phyloP scores from a whole-genome alignment of 2,888 invertebrate genomes.

The Cantharis rustica region DNA sequence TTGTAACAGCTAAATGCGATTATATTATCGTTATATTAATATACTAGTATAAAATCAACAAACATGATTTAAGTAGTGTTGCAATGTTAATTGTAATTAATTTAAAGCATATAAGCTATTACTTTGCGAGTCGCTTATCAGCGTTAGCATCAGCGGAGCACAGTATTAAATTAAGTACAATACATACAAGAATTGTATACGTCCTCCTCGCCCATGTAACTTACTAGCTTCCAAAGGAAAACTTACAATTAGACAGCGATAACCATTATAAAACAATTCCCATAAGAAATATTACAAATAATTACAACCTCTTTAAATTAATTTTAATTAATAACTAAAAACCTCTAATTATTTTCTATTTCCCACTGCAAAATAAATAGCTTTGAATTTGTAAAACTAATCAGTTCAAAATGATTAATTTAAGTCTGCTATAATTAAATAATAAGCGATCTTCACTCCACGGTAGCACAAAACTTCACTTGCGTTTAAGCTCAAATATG shows the following conservation, averaged over 20 bases:
- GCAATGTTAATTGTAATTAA: conserved; percentile 44
- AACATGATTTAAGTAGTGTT: conserved; percentile 22
- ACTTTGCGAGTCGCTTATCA: conserved; percentile 34
- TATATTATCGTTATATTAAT: neutral
- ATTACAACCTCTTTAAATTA: neutral
- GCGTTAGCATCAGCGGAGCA: conserved; percentile 36
- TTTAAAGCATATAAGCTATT: conserved; percentile 32
- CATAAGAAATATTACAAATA: neutral
- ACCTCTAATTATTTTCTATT: neutral
- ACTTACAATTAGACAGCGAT: neutral
- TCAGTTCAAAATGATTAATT: neutral
- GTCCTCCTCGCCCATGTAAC: neutral
- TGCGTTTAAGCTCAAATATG: neutral
- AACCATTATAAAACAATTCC: neutral
- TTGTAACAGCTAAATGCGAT: neutral
- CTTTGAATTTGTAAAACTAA: neutral
- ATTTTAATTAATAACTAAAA: neutral
- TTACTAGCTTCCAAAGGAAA: neutral
- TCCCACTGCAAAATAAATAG: neutral
- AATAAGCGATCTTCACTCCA: neutral
- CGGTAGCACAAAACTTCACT: neutral
- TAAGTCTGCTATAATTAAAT: neutral
- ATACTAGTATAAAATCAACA: neutral
- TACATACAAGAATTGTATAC: neutral
- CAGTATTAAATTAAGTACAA: conserved; percentile 45